Conservation (phyloP, 1,140 invertebrate species). For the Penaeus japonicus region DNA sequence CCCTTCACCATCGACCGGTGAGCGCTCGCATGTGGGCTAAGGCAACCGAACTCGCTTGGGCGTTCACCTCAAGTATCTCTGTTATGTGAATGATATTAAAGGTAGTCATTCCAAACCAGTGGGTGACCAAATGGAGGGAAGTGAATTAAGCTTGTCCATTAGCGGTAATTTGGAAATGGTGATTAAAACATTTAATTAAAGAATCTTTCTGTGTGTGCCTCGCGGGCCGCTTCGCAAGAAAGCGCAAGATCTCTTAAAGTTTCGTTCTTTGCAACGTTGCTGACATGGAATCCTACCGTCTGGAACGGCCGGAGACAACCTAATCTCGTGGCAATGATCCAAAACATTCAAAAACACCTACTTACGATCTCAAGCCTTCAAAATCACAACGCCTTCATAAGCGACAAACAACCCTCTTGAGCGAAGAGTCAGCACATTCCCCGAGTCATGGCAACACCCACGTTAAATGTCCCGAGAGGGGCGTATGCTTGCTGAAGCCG, state of each 20-base stretch:
- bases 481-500: slow-evolving; percentile 32
- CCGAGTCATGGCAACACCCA: no score
- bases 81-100: neutral
- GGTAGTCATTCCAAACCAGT: neutral
- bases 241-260: neutral
- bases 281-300: no score
- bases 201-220: neutral
- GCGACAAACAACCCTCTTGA: no score
- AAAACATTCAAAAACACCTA: no score
- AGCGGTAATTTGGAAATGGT: neutral
- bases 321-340: no score
- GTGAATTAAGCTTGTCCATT: neutral
- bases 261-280: neutral
- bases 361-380: no score
- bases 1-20: neutral
- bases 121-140: neutral
- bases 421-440: no score
- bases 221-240: neutral
- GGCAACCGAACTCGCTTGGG: neutral
- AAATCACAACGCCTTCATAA: no score
- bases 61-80: neutral
- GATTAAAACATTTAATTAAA: slow-evolving; percentile 15
- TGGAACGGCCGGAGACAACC: no score
- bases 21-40: neutral
- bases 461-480: slow-evolving; percentile 4